Conservation (phyloP, 2,888 invertebrate species). For the Euplexia lucipara region DNA sequence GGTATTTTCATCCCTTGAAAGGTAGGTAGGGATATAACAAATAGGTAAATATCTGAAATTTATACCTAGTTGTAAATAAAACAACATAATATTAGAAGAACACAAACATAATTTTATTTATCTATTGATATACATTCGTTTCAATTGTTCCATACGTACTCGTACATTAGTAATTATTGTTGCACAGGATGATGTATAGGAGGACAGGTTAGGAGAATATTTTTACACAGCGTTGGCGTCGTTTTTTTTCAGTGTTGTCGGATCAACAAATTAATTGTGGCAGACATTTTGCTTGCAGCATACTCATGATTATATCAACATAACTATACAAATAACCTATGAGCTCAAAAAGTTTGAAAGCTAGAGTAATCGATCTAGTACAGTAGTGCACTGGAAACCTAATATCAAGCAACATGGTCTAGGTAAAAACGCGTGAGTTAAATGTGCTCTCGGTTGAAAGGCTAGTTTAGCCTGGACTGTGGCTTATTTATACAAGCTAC, state of each 20-base stretch:
- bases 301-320: background rate
- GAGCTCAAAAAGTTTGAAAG: no score
- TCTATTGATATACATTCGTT: slow-evolving; percentile 56
- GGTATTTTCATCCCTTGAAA: no score
- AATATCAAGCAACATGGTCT: background rate
- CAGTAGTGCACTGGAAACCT: background rate
- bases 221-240: no score
- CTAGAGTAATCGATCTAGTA: background rate
- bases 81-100: slow-evolving; percentile 21
- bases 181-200: slow-evolving; percentile 1
- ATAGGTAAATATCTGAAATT: no score
- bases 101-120: slow-evolving; percentile 48
- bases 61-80: slow-evolving; percentile 18
- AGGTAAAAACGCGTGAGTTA: no score
- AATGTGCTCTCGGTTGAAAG: no score
- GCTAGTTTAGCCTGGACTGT: background rate
- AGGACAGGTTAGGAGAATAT: no score
- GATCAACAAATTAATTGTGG: slow-evolving; percentile 8
- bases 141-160: slow-evolving; percentile 36
- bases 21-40: no score
- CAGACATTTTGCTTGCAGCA: background rate
- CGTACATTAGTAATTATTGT: slow-evolving; percentile 27
- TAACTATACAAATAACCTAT: no score
- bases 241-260: background rate
- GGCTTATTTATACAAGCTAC: background rate